Conservation (phyloP, 2,113 vertebrate genomes). For the Numenius arquata region DNA sequence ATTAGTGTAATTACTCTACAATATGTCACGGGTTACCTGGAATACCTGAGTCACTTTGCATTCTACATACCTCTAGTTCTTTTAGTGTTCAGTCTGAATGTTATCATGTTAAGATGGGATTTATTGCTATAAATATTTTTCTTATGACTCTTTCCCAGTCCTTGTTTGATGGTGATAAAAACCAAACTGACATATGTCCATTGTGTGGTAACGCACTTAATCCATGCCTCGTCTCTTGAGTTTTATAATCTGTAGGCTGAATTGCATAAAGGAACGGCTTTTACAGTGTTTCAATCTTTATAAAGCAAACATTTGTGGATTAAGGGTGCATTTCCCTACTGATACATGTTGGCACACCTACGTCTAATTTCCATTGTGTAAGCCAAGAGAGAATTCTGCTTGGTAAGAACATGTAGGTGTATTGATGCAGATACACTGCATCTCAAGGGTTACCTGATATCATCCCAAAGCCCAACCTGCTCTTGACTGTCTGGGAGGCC, state of each 20-base stretch:
- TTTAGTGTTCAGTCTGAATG: slow-evolving; percentile 6
- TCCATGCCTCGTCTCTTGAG: slow-evolving; percentile 31
- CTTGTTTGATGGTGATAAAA: slow-evolving; percentile 32
- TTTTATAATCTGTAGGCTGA: neutral
- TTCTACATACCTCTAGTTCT: neutral
- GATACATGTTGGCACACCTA: slow-evolving; percentile 14
- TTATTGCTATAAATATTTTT: slow-evolving; percentile 56
- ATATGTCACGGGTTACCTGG: neutral
- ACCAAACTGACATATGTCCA: slow-evolving; percentile 24
- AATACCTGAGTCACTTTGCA: slow-evolving; percentile 11
- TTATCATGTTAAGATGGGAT: slow-evolving; percentile 28
- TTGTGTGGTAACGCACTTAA: slow-evolving; percentile 43
- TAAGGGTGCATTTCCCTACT: slow-evolving; percentile 36
- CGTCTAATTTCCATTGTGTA: slow-evolving; percentile 29
- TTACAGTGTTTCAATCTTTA: slow-evolving; percentile 16
- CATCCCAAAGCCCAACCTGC: neutral
- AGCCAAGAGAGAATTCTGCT: neutral
- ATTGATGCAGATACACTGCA: slow-evolving; percentile 23
- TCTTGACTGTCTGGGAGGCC: neutral
- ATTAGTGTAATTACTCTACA: neutral
- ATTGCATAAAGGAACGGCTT: slow-evolving; percentile 28
- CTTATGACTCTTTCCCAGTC: slow-evolving; percentile 23
- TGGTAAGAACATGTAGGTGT: neutral
- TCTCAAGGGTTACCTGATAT: slow-evolving; percentile 31
- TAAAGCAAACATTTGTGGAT: slow-evolving; percentile 49